phyloP scores from a whole-genome alignment of 1,140 invertebrate genomes.

The Drosophila sp. region DNA sequence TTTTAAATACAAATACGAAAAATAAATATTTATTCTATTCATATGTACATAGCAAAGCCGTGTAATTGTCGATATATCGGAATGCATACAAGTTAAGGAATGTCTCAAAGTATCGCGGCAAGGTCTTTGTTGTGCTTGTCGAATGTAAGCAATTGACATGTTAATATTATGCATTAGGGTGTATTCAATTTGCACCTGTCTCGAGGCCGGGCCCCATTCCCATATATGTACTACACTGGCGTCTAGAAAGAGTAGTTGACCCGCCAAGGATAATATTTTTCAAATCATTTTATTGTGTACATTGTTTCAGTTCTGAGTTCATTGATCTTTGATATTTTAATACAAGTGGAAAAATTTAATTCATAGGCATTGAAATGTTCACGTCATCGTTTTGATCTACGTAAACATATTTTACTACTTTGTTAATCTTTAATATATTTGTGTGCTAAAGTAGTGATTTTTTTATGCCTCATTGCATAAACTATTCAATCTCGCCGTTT shows the following conservation, averaged over 20 bases:
- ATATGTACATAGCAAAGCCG: background rate
- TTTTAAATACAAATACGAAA: background rate
- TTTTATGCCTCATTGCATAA: too few relatives aligned
- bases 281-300: too few relatives aligned
- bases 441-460: too few relatives aligned
- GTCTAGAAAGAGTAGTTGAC: slow-evolving; percentile 13
- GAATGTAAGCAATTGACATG: slow-evolving; percentile 29
- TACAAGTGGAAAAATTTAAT: too few relatives aligned
- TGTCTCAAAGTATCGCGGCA: background rate
- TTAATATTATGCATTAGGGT: slow-evolving; percentile 44
- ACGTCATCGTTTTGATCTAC: too few relatives aligned
- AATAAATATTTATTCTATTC: slow-evolving; percentile 6
- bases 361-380: too few relatives aligned
- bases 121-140: slow-evolving; percentile 24
- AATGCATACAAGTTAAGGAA: slow-evolving; percentile 3
- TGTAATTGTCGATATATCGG: background rate
- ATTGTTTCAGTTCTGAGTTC: too few relatives aligned
- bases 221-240: slow-evolving; percentile 26
- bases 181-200: slow-evolving; percentile 29
- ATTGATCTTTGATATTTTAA: too few relatives aligned
- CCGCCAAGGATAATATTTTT: too few relatives aligned
- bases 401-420: too few relatives aligned
- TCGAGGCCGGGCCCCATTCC: background rate
- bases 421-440: too few relatives aligned
- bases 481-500: too few relatives aligned